Evolutionary conservation across 2,113 vertebrate species (phyloP), one percentile per base, ranked within the genome.

Genomic region (Gavialis gangeticus): DNA sequence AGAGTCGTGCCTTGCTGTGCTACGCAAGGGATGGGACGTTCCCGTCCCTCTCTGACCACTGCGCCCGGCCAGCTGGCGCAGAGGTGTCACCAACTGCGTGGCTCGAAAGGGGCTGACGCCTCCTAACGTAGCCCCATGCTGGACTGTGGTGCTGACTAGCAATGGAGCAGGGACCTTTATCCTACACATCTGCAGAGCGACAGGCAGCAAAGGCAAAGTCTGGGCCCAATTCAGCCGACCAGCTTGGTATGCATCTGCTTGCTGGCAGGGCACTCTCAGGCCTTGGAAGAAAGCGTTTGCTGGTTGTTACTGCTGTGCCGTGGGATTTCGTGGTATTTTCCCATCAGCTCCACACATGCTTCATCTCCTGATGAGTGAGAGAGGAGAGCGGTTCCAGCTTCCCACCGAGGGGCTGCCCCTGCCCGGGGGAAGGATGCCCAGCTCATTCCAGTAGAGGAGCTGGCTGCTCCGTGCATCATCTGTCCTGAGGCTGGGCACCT

Each of bases 301-400:
- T 85, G 77, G 91, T 96, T 94, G 93, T 94, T 91, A 21, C 90
- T 92, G 79, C 94, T 90, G 84, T 92, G 93, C 91, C 87, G 4
- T 91, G 94, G 91, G 95, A 96, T 92, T 96, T 95, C 90, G 25
- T 75, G 91, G 84, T 73, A 91, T 82, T 67, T 96, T 93, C 90
- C 95, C 88, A 93, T 63, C 86, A 85, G 82, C 90, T 91, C 60
- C 76, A 86, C 95, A 95, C 63, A 27, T 97, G 90, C 87, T 94
- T 63, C 84, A 90, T 93, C 27, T 1, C 46, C 87, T 67, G 82
- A 95, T 83, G 3, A 77, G 87, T 84, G 86, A 57, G 73, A 90
- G 94, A 18, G n/a, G 28, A 66, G 59, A 30, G n/a, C 28, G 64
- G n/a, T 28, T 30, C n/a, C 16, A 85, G 60, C n/a, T 71, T 94